Evolutionary conservation across 2,113 vertebrate species (phyloP).

Genomic region (Prolemur simus): DNA sequence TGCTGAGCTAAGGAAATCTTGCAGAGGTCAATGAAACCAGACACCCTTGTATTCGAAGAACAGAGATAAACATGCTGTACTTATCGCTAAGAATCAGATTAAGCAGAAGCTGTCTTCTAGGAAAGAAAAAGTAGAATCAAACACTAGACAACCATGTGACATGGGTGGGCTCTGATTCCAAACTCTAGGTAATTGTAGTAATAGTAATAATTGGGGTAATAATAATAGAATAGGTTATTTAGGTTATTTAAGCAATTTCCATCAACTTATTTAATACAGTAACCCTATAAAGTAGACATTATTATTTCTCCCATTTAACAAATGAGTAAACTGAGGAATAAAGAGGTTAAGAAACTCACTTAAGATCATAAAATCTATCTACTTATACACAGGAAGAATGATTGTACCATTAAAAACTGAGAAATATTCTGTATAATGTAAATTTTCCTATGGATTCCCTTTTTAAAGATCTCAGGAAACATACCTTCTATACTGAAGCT

Average conservation of each 20-base stretch:
- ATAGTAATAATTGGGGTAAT: not conserved
- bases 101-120: not conserved
- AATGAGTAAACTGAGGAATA: not conserved
- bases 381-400: not conserved
- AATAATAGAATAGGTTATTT: not conserved
- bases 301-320: not conserved
- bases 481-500: constrained; percentile 96
- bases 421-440: not conserved
- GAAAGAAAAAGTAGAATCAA: constrained; percentile 23
- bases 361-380: not conserved
- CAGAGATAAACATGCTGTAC: not conserved
- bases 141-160: not conserved
- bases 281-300: not conserved
- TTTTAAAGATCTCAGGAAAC: constrained; percentile 36
- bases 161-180: not conserved
- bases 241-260: not conserved
- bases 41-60: not conserved
- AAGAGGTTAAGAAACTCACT: not conserved
- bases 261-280: not conserved
- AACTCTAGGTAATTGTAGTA: not conserved
- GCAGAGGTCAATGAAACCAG: not conserved
- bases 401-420: not conserved
- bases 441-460: not conserved
- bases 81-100: not conserved
- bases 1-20: not conserved